Conservation (phyloP, 2,113 vertebrate species). For the Damaliscus lunatus region DNA sequence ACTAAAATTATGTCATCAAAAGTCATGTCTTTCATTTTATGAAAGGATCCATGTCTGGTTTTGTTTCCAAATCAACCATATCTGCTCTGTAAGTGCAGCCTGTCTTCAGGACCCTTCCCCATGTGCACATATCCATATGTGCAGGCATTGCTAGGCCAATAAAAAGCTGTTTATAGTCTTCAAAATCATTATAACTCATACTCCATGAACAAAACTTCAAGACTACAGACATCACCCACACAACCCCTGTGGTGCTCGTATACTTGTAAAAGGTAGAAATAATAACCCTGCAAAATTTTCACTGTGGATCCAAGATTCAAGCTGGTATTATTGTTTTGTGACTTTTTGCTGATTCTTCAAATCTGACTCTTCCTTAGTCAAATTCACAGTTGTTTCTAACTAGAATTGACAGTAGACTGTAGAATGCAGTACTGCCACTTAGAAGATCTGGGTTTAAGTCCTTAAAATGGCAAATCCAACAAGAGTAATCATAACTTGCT, state of each 20-base stretch:
- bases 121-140: too few species aligned
- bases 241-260: fast-evolving
- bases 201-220: background rate
- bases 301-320: background rate
- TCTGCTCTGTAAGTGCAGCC: background rate
- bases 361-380: background rate
- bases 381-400: background rate
- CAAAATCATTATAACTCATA: background rate
- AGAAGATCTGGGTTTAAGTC: background rate
- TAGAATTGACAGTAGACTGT: background rate
- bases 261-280: background rate
- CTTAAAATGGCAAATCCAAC: background rate
- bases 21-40: background rate
- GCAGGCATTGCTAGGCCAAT: background rate
- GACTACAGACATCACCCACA: background rate
- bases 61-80: background rate
- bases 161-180: background rate
- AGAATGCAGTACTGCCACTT: background rate
- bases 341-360: background rate
- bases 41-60: background rate
- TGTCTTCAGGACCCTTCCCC: background rate
- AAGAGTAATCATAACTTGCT: background rate
- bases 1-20: background rate
- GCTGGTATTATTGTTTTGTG: background rate
- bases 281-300: background rate